A percentile compares a stretch with the other conserved stretches of the same genome.
Conservation (phyloP, 2,797 vertebrate genomes). For the Catostomus latipinnis region DNA sequence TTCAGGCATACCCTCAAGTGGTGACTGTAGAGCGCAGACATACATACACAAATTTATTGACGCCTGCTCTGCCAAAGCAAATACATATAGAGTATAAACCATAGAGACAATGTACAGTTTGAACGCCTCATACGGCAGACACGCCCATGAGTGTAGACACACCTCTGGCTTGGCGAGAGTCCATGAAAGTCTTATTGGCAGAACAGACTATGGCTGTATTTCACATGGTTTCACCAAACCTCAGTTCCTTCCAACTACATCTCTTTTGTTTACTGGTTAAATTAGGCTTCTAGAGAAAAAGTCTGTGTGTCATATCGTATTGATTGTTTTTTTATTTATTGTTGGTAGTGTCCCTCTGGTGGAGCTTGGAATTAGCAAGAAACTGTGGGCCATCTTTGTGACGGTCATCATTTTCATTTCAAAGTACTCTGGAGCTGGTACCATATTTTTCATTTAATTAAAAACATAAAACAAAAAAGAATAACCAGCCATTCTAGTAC, state of each 20-base stretch:
- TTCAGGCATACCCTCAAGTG: slow-evolving; percentile 20
- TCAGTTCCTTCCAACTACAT: slow-evolving; percentile 32
- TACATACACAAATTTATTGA: slow-evolving; percentile 58
- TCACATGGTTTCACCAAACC: slow-evolving; percentile 65
- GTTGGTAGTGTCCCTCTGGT: slow-evolving; percentile 54
- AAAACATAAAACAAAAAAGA: slow-evolving; percentile 34
- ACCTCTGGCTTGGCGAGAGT: slow-evolving; percentile 56
- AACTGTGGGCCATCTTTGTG: slow-evolving; percentile 48
- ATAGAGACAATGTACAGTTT: slow-evolving; percentile 34
- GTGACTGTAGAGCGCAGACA: slow-evolving; percentile 42
- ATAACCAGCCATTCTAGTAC: slow-evolving; percentile 42
- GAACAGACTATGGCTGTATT: slow-evolving; percentile 83
- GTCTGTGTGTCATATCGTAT: slow-evolving; percentile 29
- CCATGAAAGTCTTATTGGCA: slow-evolving; percentile 51
- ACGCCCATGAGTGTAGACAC: slow-evolving; percentile 41
- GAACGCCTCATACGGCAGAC: slow-evolving; percentile 16
- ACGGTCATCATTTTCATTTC: slow-evolving; percentile 51
- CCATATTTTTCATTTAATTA: slow-evolving; percentile 67
- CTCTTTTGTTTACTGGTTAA: slow-evolving; percentile 49
- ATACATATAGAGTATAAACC: slow-evolving; percentile 44
- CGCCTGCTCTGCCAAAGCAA: slow-evolving; percentile 42
- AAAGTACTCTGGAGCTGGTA: slow-evolving; percentile 70
- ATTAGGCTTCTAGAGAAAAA: slow-evolving; percentile 48
- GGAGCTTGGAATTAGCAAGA: slow-evolving; percentile 61
- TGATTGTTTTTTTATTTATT: slow-evolving; percentile 23